Evolutionary conservation across 2,888 invertebrate species (phyloP).

Genomic region (Resseliella maxima): DNA sequence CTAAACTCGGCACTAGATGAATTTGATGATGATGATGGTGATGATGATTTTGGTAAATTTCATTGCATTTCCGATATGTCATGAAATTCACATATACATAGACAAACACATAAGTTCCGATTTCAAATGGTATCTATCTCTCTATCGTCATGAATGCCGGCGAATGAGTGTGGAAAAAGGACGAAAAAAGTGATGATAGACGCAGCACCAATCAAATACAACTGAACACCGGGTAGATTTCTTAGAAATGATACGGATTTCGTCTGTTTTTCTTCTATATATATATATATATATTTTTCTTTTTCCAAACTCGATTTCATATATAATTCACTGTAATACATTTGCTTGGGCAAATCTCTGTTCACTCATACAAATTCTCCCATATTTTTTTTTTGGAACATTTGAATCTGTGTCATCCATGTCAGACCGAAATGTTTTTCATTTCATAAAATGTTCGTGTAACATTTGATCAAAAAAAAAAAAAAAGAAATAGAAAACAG

Average conservation of each 20-base stretch:
- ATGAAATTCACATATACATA: not conserved
- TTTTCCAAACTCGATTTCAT: constrained; percentile 29
- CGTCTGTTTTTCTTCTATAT: not conserved
- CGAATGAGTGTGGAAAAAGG: constrained; percentile 16
- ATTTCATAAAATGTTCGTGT: not conserved
- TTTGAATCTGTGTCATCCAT: constrained; percentile 30
- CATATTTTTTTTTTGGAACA: too few species aligned
- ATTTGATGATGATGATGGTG: too few species aligned
- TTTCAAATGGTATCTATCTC: not conserved
- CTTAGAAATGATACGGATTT: constrained; percentile 35
- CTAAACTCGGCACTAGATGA: not conserved
- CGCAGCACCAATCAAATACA: constrained; percentile 44
- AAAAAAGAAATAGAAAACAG: not conserved
- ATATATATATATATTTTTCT: not conserved
- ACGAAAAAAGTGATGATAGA: constrained; percentile 8
- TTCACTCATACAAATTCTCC: too few species aligned
- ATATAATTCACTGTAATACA: constrained; percentile 4
- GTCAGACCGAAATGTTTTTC: not conserved
- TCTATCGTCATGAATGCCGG: not conserved
- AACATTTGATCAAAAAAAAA: not conserved
- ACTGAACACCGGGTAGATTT: constrained; percentile 41
- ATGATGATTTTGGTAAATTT: not conserved
- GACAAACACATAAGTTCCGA: constrained; percentile 25
- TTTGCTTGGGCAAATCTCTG: not conserved
- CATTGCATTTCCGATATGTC: not conserved